Evolutionary conservation across 2,797 vertebrate genomes (phyloP), one percentile per base, ranked within the genome.

Genomic region (Acropternis orthonyx): DNA sequence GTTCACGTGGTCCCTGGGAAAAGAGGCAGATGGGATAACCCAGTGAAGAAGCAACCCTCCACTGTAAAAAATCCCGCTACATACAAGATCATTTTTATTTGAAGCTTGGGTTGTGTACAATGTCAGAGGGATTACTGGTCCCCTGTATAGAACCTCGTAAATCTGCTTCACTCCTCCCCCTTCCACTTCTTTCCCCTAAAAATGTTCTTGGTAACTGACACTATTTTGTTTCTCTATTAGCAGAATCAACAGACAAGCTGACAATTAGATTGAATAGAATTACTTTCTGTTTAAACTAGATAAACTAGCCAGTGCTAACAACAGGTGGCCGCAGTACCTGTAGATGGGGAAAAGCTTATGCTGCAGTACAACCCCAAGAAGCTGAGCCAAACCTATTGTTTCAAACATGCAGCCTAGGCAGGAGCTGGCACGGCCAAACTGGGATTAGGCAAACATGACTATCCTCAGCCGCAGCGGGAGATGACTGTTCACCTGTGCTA

Each of bases 221-320:
- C 43, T 56, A 32, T 89, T 95, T 84, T 63, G n/a, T 59, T 86
- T 44, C 55, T 83, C 61, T 79, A 62, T 84, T 61, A 86, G 83
- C 44, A 73, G 66, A 78, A 78, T 43, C 72, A 95, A 67, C 55
- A 81, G 62, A 89, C 79, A 81, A 75, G 28, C 39, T 92, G 69
- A 59, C 85, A 81, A 96, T 86, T 81, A 41, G 34, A 78, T 23
- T 49, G 93, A 97, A 96, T 91, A 94, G 89, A 96, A 95, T 95
- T 83, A 92, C 95, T 97, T 94, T 96, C 95, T 96, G 89, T 94
- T 96, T 91, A 79, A 4, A 0, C 12, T 65, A 94, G 95, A 97
- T 96, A 95, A 94, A 93, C 69, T 39, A 82, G 51, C 44, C 62
- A 86, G 69, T 24, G 69, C 76, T 96, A 88, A 93, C 92, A 96